Percentiles rank a stretch among this genome's conserved stretches.
Conservation (phyloP, 1,140 invertebrate species). For the Coelopa frigida region DNA sequence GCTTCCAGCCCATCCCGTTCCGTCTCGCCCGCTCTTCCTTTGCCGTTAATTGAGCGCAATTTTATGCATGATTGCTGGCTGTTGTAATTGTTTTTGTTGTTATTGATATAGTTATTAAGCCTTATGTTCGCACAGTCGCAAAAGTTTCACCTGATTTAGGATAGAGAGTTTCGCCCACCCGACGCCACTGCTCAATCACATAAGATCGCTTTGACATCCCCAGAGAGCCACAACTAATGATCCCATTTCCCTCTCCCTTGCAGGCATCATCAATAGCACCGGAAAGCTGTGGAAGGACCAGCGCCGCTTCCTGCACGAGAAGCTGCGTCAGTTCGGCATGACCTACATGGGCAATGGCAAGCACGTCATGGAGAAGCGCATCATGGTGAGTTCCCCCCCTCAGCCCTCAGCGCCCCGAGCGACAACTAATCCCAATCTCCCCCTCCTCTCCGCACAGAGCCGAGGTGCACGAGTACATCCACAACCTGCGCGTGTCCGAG, state of each 20-base stretch:
- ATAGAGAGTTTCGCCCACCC: too few relatives aligned
- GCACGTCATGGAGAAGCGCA: constrained; percentile 74
- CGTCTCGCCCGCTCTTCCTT: too few relatives aligned
- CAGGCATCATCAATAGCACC: constrained; percentile 86
- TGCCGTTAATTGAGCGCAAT: too few relatives aligned
- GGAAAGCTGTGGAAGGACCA: constrained; percentile 90
- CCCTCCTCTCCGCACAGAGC: constrained; percentile 48
- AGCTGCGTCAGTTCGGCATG: constrained; percentile 84
- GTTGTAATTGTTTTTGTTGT: too few relatives aligned
- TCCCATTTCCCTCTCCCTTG: constrained; percentile 22
- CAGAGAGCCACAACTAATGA: too few relatives aligned
- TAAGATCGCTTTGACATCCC: too few relatives aligned
- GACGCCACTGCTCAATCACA: too few relatives aligned
- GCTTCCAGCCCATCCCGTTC: too few relatives aligned
- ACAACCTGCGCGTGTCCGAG: constrained; percentile 52
- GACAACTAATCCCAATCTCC: not conserved
- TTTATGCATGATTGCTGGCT: too few relatives aligned
- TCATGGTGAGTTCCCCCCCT: constrained; percentile 59
- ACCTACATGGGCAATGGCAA: constrained; percentile 71
- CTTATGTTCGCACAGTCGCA: too few relatives aligned
- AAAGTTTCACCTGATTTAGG: too few relatives aligned
- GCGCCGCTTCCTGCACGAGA: constrained; percentile 80
- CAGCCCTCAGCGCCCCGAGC: not conserved
- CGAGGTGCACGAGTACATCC: constrained; percentile 70
- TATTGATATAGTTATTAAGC: too few relatives aligned